A percentile compares a stretch with the other conserved stretches of the same genome.
Evolutionary conservation across 2,797 vertebrate genomes (phyloP).

Genomic region (Momotus momota): DNA sequence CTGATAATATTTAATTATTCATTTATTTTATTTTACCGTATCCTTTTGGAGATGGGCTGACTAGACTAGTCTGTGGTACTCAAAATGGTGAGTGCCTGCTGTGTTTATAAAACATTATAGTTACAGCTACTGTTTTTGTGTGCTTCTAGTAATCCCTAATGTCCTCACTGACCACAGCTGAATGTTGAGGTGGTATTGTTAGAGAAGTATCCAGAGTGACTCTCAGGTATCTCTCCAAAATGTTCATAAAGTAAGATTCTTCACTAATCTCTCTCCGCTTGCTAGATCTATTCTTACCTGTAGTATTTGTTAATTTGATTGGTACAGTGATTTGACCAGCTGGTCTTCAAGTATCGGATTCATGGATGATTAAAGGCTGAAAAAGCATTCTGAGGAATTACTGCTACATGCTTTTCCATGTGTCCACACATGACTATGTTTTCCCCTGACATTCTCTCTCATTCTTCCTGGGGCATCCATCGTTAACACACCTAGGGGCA

Average conservation of each 20-base stretch:
- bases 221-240: not conserved
- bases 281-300: not conserved
- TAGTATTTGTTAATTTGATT: not conserved
- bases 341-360: not conserved
- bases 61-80: not conserved
- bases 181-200: fast-evolving
- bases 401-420: fast-evolving
- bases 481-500: not conserved
- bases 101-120: not conserved
- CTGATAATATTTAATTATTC: not conserved
- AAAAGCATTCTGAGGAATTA: not conserved
- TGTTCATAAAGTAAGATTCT: not conserved
- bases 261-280: not conserved
- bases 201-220: not conserved
- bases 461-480: fast-evolving
- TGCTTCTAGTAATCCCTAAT: not conserved
- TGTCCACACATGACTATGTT: not conserved
- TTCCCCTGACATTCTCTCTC: not conserved
- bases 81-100: not conserved
- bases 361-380: not conserved
- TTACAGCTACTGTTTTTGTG: fast-evolving
- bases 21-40: not conserved
- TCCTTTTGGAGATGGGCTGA: not conserved
- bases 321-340: not conserved
- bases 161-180: not conserved